phyloP scores from a whole-genome alignment of 2,113 vertebrate species.

The Origma solitaria region DNA sequence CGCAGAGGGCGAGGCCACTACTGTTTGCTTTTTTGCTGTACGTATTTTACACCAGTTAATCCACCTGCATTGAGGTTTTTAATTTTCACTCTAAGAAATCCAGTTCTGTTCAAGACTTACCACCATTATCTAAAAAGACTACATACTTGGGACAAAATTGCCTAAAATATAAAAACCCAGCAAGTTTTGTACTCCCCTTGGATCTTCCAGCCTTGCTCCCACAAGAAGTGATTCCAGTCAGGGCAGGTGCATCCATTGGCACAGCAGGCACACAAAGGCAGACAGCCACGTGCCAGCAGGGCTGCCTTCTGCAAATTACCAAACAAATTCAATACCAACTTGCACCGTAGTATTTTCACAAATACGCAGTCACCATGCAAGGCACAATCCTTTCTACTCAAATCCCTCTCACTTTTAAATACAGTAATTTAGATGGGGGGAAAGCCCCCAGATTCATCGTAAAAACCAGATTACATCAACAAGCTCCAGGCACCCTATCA shows the following conservation, averaged over 20 bases:
- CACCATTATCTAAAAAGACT: neutral
- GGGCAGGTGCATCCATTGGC: accelerated
- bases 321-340: neutral
- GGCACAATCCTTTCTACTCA: neutral
- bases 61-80: neutral
- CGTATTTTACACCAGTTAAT: neutral
- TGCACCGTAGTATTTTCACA: neutral
- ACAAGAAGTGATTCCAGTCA: neutral
- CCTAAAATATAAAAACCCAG: neutral
- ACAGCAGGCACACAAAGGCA: neutral
- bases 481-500: neutral
- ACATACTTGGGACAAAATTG: neutral
- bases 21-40: neutral
- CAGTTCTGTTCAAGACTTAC: neutral
- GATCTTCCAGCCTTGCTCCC: neutral
- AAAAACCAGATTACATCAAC: neutral
- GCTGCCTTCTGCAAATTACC: neutral
- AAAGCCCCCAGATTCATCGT: neutral
- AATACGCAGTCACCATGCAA: neutral
- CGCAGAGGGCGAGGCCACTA: accelerated
- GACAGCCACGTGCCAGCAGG: neutral
- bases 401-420: neutral
- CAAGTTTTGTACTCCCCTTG: neutral
- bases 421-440: neutral
- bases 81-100: neutral